phyloP scores from a whole-genome alignment of 1,140 invertebrate genomes.

The Rhyzopertha dominica region DNA sequence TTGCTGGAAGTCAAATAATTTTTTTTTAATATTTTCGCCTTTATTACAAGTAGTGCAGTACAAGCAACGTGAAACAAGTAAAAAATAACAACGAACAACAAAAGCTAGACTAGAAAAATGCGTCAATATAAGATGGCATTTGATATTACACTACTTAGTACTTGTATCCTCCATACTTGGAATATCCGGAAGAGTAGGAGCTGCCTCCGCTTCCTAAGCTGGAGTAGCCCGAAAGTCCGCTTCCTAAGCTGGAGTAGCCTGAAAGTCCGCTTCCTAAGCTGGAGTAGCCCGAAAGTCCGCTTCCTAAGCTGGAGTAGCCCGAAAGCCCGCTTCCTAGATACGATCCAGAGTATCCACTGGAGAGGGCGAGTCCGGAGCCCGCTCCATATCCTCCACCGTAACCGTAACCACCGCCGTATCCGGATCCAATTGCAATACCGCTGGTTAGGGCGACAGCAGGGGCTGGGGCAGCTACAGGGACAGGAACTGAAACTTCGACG shows the following conservation, averaged over 20 bases:
- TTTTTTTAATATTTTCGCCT: no score
- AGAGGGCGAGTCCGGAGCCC: neutral
- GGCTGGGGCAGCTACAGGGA: conserved; percentile 20
- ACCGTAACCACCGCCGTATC: conserved; percentile 11
- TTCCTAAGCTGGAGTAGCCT: neutral
- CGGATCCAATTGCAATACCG: conserved; percentile 14
- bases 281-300: conserved; percentile 5
- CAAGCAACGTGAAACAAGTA: no score
- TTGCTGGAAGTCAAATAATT: no score
- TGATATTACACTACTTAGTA: no score
- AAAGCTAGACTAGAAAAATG: no score
- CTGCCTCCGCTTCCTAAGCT: neutral
- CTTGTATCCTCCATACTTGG: no score
- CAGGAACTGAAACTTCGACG: conserved; percentile 27
- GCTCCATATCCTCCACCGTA: conserved; percentile 7
- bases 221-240: neutral
- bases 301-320: neutral
- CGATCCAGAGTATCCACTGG: neutral
- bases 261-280: neutral
- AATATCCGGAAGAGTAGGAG: no score
- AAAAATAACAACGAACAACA: no score
- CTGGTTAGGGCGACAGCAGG: no score
- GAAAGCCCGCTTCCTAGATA: neutral
- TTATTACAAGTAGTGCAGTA: no score
- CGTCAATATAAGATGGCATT: no score